These are phyloP conservation scores for Chrysopa pallens DNA, from an alignment of 1,140 invertebrate genomes.

Conservation along the genomic window DNA sequence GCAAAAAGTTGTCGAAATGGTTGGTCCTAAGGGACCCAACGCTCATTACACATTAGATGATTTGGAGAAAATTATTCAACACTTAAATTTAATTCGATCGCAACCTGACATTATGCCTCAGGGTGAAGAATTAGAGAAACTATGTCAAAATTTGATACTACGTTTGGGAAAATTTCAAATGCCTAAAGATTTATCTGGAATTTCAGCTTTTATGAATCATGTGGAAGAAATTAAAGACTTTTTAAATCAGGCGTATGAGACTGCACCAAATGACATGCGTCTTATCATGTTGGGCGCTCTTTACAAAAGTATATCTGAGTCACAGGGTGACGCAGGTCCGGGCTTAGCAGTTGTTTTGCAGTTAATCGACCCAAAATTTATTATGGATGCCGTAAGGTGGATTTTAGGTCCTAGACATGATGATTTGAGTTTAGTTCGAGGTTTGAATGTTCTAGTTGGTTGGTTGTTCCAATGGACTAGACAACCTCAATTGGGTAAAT, in stretches of 20 bases:
- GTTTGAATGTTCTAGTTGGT: conserved; percentile 26
- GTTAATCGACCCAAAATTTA: conserved; percentile 22
- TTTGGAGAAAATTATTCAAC: conserved; percentile 13
- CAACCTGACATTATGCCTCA: conserved; percentile 7
- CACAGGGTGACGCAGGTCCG: conserved; percentile 23
- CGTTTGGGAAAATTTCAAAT: conserved; percentile 14
- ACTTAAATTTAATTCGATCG: conserved; percentile 10
- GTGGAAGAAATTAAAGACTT: conserved; percentile 21
- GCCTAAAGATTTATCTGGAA: conserved; percentile 12
- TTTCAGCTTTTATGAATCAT: conserved; percentile 21
- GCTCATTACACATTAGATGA: neutral
- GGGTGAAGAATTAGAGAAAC: conserved; percentile 6
- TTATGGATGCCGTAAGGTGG: conserved; percentile 24
- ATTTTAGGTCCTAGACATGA: conserved; percentile 23
- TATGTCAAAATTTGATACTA: conserved; percentile 13
- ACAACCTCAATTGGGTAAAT: conserved; percentile 26
- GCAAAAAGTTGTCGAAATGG: conserved; percentile 17
- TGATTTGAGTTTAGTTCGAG: conserved; percentile 21
- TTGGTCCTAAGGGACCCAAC: conserved; percentile 6
- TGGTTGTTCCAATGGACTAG: conserved; percentile 30
- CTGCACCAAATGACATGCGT: conserved; percentile 16
- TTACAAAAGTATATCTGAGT: conserved; percentile 23
- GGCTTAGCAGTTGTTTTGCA: conserved; percentile 34
- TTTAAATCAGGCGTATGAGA: conserved; percentile 12
- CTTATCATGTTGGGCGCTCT: conserved; percentile 20